Conservation (phyloP, 2,888 invertebrate species). For the Drosophila conformis region DNA sequence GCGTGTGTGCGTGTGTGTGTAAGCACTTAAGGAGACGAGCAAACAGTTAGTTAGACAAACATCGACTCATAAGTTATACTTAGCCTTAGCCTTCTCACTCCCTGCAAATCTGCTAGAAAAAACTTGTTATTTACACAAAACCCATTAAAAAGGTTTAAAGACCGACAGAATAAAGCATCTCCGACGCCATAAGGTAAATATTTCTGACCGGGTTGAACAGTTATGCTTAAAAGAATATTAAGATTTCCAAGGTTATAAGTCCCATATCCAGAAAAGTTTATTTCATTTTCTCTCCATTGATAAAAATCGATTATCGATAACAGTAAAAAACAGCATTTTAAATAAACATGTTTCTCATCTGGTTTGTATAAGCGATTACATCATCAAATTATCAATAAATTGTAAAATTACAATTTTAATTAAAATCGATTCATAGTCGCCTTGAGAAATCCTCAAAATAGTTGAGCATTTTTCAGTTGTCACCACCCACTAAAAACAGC, state of each 20-base stretch:
- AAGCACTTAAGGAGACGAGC: conserved; percentile 15
- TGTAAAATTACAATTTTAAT: no score
- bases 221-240: background rate
- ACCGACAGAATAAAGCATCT: background rate
- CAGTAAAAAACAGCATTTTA: background rate
- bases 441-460: background rate
- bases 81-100: background rate
- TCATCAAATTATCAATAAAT: no score
- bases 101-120: background rate
- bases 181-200: background rate
- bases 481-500: no score
- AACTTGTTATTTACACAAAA: no score
- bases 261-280: background rate
- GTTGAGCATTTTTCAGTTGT: background rate
- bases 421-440: background rate
- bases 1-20: background rate
- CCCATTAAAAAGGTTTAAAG: no score
- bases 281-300: background rate
- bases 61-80: conserved; percentile 33
- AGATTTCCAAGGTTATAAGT: accelerated
- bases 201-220: background rate
- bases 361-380: background rate
- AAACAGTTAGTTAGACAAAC: conserved; percentile 3
- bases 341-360: background rate
- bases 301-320: background rate